Conservation (phyloP, 2,797 vertebrate genomes). For the Scarus forsteni region DNA sequence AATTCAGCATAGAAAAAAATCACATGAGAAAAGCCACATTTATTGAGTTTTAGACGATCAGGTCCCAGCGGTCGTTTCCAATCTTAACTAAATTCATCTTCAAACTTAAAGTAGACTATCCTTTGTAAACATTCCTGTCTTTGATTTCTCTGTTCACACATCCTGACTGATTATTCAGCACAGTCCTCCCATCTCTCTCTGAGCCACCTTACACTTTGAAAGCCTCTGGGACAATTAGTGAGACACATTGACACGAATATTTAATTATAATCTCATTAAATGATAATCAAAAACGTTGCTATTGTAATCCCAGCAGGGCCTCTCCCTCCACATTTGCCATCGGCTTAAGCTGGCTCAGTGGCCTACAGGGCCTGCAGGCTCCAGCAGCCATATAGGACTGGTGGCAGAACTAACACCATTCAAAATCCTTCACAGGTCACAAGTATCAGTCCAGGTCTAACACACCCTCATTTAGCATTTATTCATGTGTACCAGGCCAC, state of each 20-base stretch:
- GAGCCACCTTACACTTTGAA: constrained; percentile 47
- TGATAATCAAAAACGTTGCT: constrained; percentile 71
- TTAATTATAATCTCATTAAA: constrained; percentile 81
- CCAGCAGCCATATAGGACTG: constrained; percentile 16
- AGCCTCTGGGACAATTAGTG: constrained; percentile 66
- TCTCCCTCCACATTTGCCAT: constrained; percentile 54
- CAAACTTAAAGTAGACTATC: not conserved
- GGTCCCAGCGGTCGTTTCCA: not conserved
- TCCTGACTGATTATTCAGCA: constrained; percentile 43
- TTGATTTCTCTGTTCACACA: constrained; percentile 9
- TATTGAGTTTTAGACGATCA: not conserved
- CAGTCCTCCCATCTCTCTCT: constrained; percentile 8
- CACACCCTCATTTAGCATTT: constrained; percentile 6
- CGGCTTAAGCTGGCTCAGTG: constrained; percentile 38
- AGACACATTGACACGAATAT: constrained; percentile 73
- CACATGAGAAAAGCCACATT: not conserved
- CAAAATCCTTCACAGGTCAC: constrained; percentile 1
- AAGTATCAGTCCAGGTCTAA: not conserved
- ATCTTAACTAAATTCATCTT: constrained; percentile 1
- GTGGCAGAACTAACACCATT: constrained; percentile 9
- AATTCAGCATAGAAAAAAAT: not conserved
- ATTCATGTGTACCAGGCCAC: not conserved
- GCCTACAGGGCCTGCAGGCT: constrained; percentile 23
- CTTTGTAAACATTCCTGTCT: constrained; percentile 15
- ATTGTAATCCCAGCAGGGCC: constrained; percentile 61